Evolutionary conservation across 2,797 vertebrate genomes (phyloP), one percentile per base, ranked within the genome.

Genomic region (Nasua narica): DNA sequence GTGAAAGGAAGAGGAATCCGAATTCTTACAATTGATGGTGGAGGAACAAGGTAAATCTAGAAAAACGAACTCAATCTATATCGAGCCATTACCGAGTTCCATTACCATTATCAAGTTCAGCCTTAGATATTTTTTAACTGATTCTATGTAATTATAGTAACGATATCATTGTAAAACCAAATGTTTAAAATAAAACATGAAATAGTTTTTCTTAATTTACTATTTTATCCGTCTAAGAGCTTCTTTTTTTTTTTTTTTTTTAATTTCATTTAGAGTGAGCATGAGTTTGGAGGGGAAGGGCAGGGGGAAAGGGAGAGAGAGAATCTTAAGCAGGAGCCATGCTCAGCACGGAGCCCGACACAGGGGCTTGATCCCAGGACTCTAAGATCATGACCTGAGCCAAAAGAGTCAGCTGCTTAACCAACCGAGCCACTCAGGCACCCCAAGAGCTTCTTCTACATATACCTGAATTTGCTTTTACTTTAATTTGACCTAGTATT

Each of bases 1-100:
- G 99, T 99, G 54, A 99, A 99, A 98, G 99, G 99, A 48, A 98
- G 99, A 76, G 99, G 99, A 90, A 98, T 99, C 97, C 98, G 99
- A 93, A 98, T 99, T 95, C 99, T 99, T 48, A 98, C 99, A 92
- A 99, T 99, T 93, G 99, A 99, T 95, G 99, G 99, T 98, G 99
- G 99, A 98, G 99, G 99, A 96, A 99, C 99, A 96, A 99, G 99
- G 99, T 99, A 99, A 96, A 94, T 43, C 72, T 84, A 85, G 12
- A 48, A 65, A n/a, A n/a, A n/a, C n/a, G n/a, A n/a, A n/a, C n/a
- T n/a, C n/a, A n/a, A n/a, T n/a, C n/a, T n/a, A n/a, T n/a, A n/a
- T n/a, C n/a, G n/a, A n/a, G n/a, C n/a, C n/a, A n/a, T n/a, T n/a
- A n/a, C n/a, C n/a, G n/a, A n/a, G n/a, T n/a, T n/a, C n/a, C n/a